These are phyloP conservation scores for Bimastos eiseni DNA, from an alignment of 2,888 invertebrate species.

Conservation along the genomic window DNA sequence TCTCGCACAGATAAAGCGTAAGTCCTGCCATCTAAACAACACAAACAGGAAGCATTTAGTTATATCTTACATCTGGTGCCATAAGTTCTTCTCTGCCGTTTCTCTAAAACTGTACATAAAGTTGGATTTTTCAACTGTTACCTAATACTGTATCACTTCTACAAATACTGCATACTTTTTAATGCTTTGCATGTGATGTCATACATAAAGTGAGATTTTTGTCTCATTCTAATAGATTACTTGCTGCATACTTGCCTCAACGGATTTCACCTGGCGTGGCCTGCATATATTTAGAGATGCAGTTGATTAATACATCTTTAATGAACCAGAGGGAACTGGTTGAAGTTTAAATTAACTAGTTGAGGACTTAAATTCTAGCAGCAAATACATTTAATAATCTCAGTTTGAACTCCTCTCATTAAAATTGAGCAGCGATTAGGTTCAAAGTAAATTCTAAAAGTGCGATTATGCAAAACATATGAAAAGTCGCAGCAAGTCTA, in stretches of 20 bases:
- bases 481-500: too few relatives aligned
- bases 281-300: not conserved
- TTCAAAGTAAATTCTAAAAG: too few relatives aligned
- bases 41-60: not conserved
- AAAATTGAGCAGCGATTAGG: too few relatives aligned
- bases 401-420: too few relatives aligned
- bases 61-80: not conserved
- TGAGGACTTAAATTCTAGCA: too few relatives aligned
- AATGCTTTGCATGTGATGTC: not conserved
- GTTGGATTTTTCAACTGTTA: not conserved
- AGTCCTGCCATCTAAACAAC: slow-evolving; percentile 29
- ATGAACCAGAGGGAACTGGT: too few relatives aligned
- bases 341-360: too few relatives aligned
- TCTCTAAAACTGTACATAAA: not conserved
- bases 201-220: not conserved
- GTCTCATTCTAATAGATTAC: not conserved
- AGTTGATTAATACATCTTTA: too few relatives aligned
- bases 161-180: not conserved
- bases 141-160: not conserved
- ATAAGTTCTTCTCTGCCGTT: not conserved
- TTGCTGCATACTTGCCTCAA: not conserved
- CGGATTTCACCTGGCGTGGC: not conserved
- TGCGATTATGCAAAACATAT: too few relatives aligned
- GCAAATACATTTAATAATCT: too few relatives aligned
- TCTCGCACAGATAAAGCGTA: slow-evolving; percentile 47